A percentile compares a stretch with the other conserved stretches of the same genome.
These are phyloP conservation scores for Chamaetylas fuelleborni DNA, from an alignment of 2,113 vertebrate genomes.

Conservation along the genomic window DNA sequence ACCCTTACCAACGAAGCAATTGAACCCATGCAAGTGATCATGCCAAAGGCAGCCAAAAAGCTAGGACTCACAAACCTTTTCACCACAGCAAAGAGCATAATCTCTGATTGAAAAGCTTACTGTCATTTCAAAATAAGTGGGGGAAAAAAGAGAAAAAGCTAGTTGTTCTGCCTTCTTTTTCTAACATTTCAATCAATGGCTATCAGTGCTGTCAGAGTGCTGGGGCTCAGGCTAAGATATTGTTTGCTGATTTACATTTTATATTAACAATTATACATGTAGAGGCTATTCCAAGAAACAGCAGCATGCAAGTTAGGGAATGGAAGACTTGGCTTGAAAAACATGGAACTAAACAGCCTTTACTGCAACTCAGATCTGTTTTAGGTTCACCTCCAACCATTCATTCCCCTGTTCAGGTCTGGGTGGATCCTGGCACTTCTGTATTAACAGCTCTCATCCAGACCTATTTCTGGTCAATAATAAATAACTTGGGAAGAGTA, in stretches of 20 bases:
- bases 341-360: background rate
- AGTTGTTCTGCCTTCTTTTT: background rate
- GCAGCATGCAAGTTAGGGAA: background rate
- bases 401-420: background rate
- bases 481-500: constrained; percentile 14
- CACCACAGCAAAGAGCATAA: background rate
- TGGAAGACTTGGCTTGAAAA: background rate
- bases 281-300: background rate
- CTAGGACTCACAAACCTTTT: background rate
- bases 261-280: background rate
- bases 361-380: background rate
- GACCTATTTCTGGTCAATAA: constrained; percentile 21
- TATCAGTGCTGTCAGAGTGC: background rate
- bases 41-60: background rate
- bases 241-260: background rate
- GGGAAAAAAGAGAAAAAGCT: fast-evolving
- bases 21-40: background rate
- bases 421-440: background rate
- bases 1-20: fast-evolving
- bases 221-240: background rate
- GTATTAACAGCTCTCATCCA: background rate
- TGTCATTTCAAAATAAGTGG: background rate
- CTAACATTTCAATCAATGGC: background rate
- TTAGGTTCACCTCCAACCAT: background rate
- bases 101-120: background rate